Conservation (phyloP, 1,140 invertebrate species). For the Mamestra configurata region DNA sequence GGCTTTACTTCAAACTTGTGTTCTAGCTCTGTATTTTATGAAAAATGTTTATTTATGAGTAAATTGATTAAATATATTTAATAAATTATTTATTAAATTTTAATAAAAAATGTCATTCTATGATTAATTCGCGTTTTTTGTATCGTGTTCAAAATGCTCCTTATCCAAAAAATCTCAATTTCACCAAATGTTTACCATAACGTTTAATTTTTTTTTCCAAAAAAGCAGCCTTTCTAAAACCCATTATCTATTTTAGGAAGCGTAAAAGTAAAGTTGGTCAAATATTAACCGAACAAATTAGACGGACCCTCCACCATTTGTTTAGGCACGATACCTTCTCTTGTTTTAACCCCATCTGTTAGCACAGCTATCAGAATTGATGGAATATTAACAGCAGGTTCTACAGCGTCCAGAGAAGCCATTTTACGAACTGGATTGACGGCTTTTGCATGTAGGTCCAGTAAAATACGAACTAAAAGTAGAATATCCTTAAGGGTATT, state of each 20-base stretch:
- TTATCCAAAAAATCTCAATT: neutral
- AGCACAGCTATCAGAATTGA: constrained; percentile 22
- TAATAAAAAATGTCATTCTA: neutral
- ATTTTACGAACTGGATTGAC: constrained; percentile 18
- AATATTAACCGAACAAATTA: constrained; percentile 53
- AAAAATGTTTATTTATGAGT: too few relatives aligned
- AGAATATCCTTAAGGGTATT: constrained; percentile 7
- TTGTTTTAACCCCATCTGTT: constrained; percentile 41
- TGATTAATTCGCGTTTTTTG: constrained; percentile 13
- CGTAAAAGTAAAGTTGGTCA: constrained; percentile 28
- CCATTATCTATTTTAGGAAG: constrained; percentile 49
- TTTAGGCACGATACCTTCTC: constrained; percentile 38
- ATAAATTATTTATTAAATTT: neutral
- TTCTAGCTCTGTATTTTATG: neutral
- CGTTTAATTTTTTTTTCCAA: neutral
- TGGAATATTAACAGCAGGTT: constrained; percentile 23
- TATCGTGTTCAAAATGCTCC: too few relatives aligned
- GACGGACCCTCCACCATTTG: constrained; percentile 39
- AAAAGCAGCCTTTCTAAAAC: constrained; percentile 29
- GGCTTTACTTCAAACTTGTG: neutral
- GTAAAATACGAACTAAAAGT: constrained; percentile 29
- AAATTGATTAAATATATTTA: neutral
- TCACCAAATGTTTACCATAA: neutral
- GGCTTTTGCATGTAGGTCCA: constrained; percentile 2
- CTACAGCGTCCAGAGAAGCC: neutral